Base-by-base conservation (phyloP, 2,888 invertebrate species). In the Hirtodrosophila cameraria region DNA sequence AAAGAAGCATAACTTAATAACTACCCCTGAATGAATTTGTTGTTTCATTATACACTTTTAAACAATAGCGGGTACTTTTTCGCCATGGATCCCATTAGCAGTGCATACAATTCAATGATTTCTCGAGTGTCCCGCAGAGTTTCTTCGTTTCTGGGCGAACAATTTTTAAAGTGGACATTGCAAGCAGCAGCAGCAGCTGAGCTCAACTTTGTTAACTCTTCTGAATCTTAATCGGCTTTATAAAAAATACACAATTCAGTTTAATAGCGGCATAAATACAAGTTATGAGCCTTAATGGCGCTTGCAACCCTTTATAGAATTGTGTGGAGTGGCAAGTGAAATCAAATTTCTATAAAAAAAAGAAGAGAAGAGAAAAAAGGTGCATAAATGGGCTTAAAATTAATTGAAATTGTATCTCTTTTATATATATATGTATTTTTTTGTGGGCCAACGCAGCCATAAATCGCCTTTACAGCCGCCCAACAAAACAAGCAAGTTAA, bases 331-430 rank as follows among this genome's bases (percentile, higher is more conserved):
- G 15, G 42, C 28, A 13, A 67, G 35, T 30, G 31, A 62, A 58
- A 62, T 61, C 54, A 53, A 43, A 58, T 59, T 59, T 59, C 27
- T 53, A 55, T 43, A 23, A 25, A 52, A 13, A 13, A 20, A 33
- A 28, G n/a, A 15, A 25, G 18, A n/a, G n/a, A n/a, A n/a, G n/a
- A n/a, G n/a, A n/a, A n/a, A n/a, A 46, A 52, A 42, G 30, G 16
- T 38, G 13, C 54, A 61, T 43, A 68, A 82, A 68, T 58, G 65
- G 70, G 75, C 72, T 87, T 84, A 84, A 87, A 78, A 68, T 84
- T 87, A 87, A 87, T 85, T 85, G 77, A 86, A 86, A 83, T 60
- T 66, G 62, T 75, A 62, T 58, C 52, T 55, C 20, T 20, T 8
- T 12, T 18, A 41, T 23, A 23, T 23, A 6, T 67, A 18, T 33